These are phyloP conservation scores for Hirundo rustica DNA, from an alignment of 2,797 vertebrate genomes.

Conservation along the genomic window DNA sequence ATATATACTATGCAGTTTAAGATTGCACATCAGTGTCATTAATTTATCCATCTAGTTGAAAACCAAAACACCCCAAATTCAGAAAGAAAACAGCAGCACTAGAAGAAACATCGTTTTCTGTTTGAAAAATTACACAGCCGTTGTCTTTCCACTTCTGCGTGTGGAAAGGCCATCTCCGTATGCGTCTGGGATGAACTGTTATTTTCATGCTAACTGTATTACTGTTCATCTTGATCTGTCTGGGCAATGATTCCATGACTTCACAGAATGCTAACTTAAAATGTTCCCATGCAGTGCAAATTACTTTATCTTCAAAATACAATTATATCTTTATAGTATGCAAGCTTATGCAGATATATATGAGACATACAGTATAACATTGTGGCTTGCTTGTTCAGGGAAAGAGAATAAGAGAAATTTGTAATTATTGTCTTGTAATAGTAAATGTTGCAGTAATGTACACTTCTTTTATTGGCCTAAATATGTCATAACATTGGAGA, in stretches of 20 bases:
- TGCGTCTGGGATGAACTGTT: not conserved
- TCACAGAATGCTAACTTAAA: conserved; percentile 49
- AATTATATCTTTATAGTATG: conserved; percentile 46
- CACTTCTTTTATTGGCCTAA: conserved; percentile 49
- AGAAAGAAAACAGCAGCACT: not conserved
- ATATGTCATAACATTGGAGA: conserved; percentile 54
- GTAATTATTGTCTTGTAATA: not conserved
- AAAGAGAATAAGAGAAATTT: conserved; percentile 48
- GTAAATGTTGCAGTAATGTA: conserved; percentile 18
- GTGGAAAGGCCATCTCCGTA: conserved; percentile 22
- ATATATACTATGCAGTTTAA: conserved; percentile 92
- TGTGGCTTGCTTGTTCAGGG: conserved; percentile 64
- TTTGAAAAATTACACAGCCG: conserved; percentile 18
- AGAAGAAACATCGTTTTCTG: not conserved
- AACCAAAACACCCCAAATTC: conserved; percentile 38
- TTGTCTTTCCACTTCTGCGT: conserved; percentile 24
- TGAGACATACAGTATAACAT: conserved; percentile 5
- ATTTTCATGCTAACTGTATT: conserved; percentile 41
- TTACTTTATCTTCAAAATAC: conserved; percentile 44
- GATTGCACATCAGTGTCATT: conserved; percentile 77
- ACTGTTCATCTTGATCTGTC: conserved; percentile 38
- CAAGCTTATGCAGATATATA: conserved; percentile 57
- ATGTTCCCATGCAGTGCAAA: conserved; percentile 16
- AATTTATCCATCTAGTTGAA: conserved; percentile 45
- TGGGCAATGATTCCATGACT: conserved; percentile 9